These are phyloP conservation scores for Catalaphyllia jardinei DNA, from an alignment of 64 coral and sea anemone genomes.

Conservation along the genomic window DNA sequence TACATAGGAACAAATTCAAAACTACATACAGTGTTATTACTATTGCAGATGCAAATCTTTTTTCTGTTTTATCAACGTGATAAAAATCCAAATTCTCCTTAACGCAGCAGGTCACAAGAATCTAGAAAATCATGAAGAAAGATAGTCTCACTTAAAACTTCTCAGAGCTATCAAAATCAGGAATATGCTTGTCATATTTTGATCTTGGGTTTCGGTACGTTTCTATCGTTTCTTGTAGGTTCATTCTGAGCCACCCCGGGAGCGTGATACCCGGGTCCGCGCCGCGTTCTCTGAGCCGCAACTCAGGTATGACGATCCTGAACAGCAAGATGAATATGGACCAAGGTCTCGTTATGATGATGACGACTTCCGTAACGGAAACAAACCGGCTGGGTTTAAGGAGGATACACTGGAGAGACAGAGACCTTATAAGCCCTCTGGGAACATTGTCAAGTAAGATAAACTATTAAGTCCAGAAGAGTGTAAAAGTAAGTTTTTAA, in stretches of 20 bases:
- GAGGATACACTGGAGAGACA: conserved; percentile 35
- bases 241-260: conserved; percentile 34
- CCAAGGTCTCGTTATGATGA: conserved; percentile 53
- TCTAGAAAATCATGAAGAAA: too few relatives aligned
- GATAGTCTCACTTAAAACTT: too few relatives aligned
- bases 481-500: not conserved
- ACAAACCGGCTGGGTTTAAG: conserved; percentile 2
- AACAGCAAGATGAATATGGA: conserved; percentile 2
- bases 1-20: too few relatives aligned
- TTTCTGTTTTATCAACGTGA: too few relatives aligned
- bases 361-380: conserved; percentile 24
- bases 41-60: too few relatives aligned
- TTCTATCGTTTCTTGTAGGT: not conserved
- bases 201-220: not conserved
- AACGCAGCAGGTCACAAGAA: too few relatives aligned
- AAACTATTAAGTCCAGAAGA: not conserved
- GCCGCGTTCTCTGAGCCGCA: conserved; percentile 67
- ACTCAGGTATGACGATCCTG: conserved; percentile 31
- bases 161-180: too few relatives aligned
- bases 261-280: conserved; percentile 24
- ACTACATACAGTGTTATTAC: too few relatives aligned
- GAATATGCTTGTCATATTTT: too few relatives aligned
- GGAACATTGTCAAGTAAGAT: conserved; percentile 81
- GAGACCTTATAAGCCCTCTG: conserved; percentile 83
- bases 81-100: too few relatives aligned